Base-by-base conservation (phyloP, 2,888 invertebrate genomes). In the Calameuta filiformis region DNA sequence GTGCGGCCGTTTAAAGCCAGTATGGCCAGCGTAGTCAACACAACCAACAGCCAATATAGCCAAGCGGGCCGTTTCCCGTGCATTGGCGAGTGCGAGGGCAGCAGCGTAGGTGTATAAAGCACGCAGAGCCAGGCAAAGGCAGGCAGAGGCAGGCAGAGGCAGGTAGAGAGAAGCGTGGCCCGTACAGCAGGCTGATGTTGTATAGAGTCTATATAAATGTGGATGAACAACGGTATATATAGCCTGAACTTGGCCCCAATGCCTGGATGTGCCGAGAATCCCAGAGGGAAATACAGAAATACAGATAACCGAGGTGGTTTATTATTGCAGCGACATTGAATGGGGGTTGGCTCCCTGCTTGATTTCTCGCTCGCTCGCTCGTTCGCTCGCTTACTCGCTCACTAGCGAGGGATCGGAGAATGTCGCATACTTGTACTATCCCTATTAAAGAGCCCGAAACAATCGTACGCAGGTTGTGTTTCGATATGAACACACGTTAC, bases 171-270 rank as follows among this genome's bases (percentile, higher is more conserved):
- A 3, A 56, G 56, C 56, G 56, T 56, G 56, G 56, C 56, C 9
- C 56, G 56, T 56, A 56, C 23, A 2, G 56, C 23, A 56, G 56
- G 56, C 23, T 56, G 56, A 9, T 2, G 9, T 56, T 56, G 56
- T 56, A 56, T 56, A 56, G 56, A 6, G 56, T 79, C 83, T 83
- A 84, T 84, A 84, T 83, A 84, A 87, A 84, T 82, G 83, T 81
- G 82, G 83, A 81, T 80, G 80, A 81, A 83, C 80, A 81, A 81
- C 83, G 81, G 79, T 84, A 82, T 88, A 88, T 85, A 88, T 86
- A 87, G 88, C 84, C 83, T 90, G 91, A 91, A 91, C 91, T 91
- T 91, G 91, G 91, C 91, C 91, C 88, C 91, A 88, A 91, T 91
- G 88, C 88, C 87, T 87, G 87, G 87, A 87, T 89, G 88, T 87